Evolutionary conservation across 2,797 vertebrate species (phyloP).

Genomic region (Chrysocyon brachyurus): DNA sequence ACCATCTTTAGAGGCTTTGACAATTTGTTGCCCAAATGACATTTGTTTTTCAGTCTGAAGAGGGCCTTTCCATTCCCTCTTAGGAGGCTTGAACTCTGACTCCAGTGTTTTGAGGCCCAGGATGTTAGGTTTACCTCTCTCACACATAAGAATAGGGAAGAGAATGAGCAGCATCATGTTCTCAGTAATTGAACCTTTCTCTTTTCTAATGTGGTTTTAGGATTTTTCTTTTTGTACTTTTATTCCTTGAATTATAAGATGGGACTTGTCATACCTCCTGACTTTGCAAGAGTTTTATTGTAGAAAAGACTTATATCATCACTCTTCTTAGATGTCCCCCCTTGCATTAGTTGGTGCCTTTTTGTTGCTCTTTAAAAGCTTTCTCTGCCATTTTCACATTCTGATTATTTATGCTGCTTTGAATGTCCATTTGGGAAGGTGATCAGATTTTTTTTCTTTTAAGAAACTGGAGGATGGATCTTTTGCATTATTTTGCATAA

Average conservation of each 20-base stretch:
- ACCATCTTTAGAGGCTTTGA: conserved; percentile 44
- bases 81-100: background rate
- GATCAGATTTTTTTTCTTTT: background rate
- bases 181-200: background rate
- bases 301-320: conserved; percentile 34
- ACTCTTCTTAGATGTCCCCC: background rate
- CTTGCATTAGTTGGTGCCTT: background rate
- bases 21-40: conserved; percentile 45
- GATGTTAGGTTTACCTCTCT: background rate
- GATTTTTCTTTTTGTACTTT: conserved; percentile 50
- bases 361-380: conserved; percentile 5
- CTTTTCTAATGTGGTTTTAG: conserved; percentile 46
- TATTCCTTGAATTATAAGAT: conserved; percentile 6
- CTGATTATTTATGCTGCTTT: conserved; percentile 63
- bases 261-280: background rate
- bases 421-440: conserved; percentile 30
- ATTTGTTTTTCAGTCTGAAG: conserved; percentile 46
- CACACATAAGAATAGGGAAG: background rate
- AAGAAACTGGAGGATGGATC: conserved; percentile 42
- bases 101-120: background rate
- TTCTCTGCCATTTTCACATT: conserved; percentile 57
- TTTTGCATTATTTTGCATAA: conserved; percentile 76
- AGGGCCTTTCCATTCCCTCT: background rate
- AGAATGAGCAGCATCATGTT: background rate
- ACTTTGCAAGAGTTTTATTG: conserved; percentile 5